Base-by-base conservation (phyloP, 2,888 invertebrate species). In the Lordiphosa fenestrarum region DNA sequence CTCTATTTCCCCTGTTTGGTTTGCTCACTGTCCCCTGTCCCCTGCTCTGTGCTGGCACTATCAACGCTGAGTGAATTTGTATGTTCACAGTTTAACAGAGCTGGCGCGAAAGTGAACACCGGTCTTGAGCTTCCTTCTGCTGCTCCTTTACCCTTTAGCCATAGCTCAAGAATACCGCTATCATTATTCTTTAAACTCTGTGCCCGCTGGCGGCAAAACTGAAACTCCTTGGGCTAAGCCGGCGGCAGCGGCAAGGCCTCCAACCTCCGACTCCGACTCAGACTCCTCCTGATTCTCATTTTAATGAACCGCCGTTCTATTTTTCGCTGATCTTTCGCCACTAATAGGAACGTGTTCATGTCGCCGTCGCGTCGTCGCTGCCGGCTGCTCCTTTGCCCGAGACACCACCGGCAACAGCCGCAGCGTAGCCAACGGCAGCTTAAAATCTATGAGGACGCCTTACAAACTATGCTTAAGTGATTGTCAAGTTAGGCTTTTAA, bases 401-500 rank as follows among this genome's bases (percentile, higher is more conserved):
- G 47, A 59, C 65, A 71, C 60, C 61, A 68, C 54, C 73, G 57
- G 67, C 50, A 35, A 41, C 10, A 47, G 30, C 57, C 41, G 30
- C 30, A 2, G 9, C 30, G 66, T 60, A 64, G 71, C 65, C 64
- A 77, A 76, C 71, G 72, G 77, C 84, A 63, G 63, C 63, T 56
- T 80, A 78, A 80, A 77, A 77, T 77, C 83, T 78, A 78, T 78
- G 83, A 82, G 78, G 82, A 82, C 80, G 77, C 77, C 83, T 85
- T 87, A 87, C 87, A 87, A 87, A 87, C 87, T 86, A 86, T 80
- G 86, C 87, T 87, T 87, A 87, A 87, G 87, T 87, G 87, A 87
- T 87, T 87, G 87, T 87, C 87, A 87, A 87, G 87, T 87, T 87
- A 86, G 87, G 86, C 86, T 87, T 87, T 87, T 87, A 87, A 87